Evolutionary conservation across 2,113 vertebrate species (phyloP).

Genomic region (Sylvietta virens): DNA sequence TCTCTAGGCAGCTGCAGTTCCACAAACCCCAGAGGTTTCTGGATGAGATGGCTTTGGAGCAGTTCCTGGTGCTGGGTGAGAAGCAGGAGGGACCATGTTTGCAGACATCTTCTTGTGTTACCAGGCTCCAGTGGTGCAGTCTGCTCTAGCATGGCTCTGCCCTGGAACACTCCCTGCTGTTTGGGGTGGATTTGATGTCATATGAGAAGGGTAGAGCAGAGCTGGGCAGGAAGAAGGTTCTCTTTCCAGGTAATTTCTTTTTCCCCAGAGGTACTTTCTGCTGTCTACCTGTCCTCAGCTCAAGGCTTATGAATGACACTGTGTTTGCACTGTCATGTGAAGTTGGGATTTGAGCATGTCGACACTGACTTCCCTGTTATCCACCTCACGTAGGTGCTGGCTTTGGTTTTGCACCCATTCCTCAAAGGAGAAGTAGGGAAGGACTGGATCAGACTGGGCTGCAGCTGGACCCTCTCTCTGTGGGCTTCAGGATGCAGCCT

Average conservation of each 20-base stretch:
- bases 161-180: background rate
- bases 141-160: background rate
- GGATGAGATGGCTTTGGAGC: background rate
- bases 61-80: background rate
- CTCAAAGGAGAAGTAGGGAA: background rate
- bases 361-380: background rate
- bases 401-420: background rate
- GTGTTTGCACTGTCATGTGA: background rate
- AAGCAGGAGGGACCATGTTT: background rate
- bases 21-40: background rate
- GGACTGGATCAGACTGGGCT: background rate
- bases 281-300: background rate
- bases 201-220: background rate
- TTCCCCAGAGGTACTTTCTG: background rate
- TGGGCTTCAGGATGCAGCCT: background rate
- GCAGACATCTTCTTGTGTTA: background rate
- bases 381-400: background rate
- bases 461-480: background rate
- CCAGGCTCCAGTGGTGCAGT: background rate
- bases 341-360: background rate
- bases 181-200: fast-evolving
- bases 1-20: background rate
- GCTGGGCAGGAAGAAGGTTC: background rate
- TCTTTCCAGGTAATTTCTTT: background rate
- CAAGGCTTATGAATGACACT: background rate